Base-by-base conservation (phyloP, 1,140 invertebrate genomes). In the Carposina sasakii region DNA sequence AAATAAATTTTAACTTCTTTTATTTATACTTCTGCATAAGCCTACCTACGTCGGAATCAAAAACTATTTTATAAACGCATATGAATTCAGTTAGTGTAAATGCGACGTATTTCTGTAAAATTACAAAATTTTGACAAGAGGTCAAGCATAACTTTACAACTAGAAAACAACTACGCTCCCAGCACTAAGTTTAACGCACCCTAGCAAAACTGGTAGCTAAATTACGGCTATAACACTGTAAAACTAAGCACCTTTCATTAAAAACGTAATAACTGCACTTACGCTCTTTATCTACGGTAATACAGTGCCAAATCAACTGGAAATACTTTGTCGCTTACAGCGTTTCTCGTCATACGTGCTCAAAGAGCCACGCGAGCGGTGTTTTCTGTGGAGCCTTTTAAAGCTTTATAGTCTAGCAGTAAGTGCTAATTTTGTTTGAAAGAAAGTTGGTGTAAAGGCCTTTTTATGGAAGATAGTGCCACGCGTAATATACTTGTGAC, bases 401-500 rank as follows among this genome's bases (percentile, higher is more conserved):
- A 26, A 26, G 19, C 46, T 40, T 39, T 40, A 31, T 30, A 9
- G 10, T 13, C 22, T 36, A 1, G 22, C 9, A 10, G 15, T 30
- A 28, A 20, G n/a, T 30, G 12, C 2, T 28, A 40, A 21, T 40
- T 39, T 48, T 20, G 2, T 12, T 28, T 13, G 19, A 5, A 10
- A 12, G 10, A 8, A 1, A 9, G 5, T 10, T 16, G 36, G 22
- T 13, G 10, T 16, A 30, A 24, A 34, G 15, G 33, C 12, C 44
- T 12, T 22, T 48, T 48, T 28, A 12, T 2, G 13, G 20, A 20
- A 20, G 13, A 20, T 15, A 1, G 2, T 20, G 46, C 46, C 46
- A 48, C 46, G 46, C 46, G 46, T 48, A 48, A 48, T 39, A 37
- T 48, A 48, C 46, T 48, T 30, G 46, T 26, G 28, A 36, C 46